Base-by-base conservation (phyloP, 2,888 invertebrate genomes). In the Synanthedon andrenaeformis region DNA sequence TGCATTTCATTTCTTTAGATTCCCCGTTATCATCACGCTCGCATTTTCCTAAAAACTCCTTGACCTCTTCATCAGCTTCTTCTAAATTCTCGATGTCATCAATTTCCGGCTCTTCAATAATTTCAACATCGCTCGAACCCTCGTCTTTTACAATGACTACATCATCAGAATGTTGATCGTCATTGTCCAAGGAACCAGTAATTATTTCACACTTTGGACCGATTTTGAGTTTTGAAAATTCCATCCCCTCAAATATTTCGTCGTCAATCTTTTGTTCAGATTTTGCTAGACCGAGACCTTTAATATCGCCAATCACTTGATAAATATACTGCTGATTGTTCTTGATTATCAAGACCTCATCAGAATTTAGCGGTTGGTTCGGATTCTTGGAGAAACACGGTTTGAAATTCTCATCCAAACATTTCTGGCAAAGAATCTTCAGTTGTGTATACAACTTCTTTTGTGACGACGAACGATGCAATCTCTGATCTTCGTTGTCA, bases 311-410 rank as follows among this genome's bases (percentile, higher is more conserved):
- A 3, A 72, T 72, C 54, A 82, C 85, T 55, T 83, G 79, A 55
- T 82, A 87, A 51, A 87, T 82, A 58, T 79, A 85, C 55, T 88
- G 88, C 42, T 86, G 82, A 49, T 87, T 88, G 49, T 88, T 86
- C 53, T 75, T 72, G 51, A 88, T 86, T 0, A 88, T 82, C 5
- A 88, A 65, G 64, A 72, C 88, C 56, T 88, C 86, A 45, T 86
- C 80, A 0, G 75, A 61, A 45, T 75, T 79, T 8, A 88, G 58
- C 8, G 73, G 77, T 57, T 82, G 79, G 6, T 80, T 82, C 0
- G 82, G 77, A 23, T 75, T 73, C 59, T 84, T 83, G 71, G 80
- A 74, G 23, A 74, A 55, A 1, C 77, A 76, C 0, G 82, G 78
- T 49, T 67, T 75, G 41, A 87, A 88, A 55, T 88, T 75, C 35